Evolutionary conservation across 2,113 vertebrate genomes (phyloP), one percentile per base, ranked within the genome.

Genomic region (Suricata suricatta): DNA sequence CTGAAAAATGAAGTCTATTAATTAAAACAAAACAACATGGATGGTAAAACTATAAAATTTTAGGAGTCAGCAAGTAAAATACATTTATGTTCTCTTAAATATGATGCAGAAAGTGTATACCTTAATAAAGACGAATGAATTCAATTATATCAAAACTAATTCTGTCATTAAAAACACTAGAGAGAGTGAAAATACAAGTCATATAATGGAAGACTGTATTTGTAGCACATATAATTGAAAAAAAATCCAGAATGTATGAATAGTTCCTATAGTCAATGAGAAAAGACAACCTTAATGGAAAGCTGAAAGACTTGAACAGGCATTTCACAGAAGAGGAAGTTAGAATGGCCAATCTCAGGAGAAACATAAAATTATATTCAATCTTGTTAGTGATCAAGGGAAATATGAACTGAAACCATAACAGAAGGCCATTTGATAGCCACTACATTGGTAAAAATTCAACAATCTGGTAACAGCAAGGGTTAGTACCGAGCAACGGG

Each of bases 1-100:
- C 77, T 82, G 82, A 92, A 82, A 92, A n/a, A 81, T 80, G 38
- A 68, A 68, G 76, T 68, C 76, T 54, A 71, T n/a, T 57, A 92
- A 82, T 68, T 44, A 60, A 71, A 83, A 87, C 9, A 71, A 54
- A 80, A 60, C 63, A 71, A 41, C 16, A n/a, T 15, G 27, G 17
- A 76, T 38, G 25, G 69, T 50, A 76, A 85, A 93, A 76, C 7
- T 76, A 74, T 76, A 93, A 64, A 64, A 84, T 50, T 93, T 63
- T 84, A 85, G 69, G 64, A 38, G 29, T 93, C 69, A 64, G 76
- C 54, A 85, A 84, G 64, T 63, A 50, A 85, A 47, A 93, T 16
- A 76, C 10, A 76, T 25, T 64, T 66, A 93, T 63, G 17, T 52
- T 19, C 2, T 85, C 60, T 76, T 52, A 52, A 76, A 76, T 38